phyloP scores from a whole-genome alignment of 2,113 vertebrate genomes.

The Oreochromis aureus region DNA sequence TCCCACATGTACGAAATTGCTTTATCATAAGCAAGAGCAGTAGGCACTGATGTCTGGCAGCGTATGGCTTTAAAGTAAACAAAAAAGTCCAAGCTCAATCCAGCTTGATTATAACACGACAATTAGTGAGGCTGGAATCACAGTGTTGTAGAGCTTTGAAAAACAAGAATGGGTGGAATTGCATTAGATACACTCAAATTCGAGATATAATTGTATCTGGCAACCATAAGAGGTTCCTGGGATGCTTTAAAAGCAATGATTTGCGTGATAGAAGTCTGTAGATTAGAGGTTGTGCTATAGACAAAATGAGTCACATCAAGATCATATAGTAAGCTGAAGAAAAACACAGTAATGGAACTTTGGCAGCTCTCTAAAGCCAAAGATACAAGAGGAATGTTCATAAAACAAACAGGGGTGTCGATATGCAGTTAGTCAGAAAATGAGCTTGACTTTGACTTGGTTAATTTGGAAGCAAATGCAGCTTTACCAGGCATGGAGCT shows the following conservation, averaged over 20 bases:
- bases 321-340: neutral
- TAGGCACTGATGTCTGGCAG: neutral
- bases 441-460: neutral
- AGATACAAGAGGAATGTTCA: neutral
- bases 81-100: slow-evolving; percentile 3
- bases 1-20: neutral
- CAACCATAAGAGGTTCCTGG: slow-evolving; percentile 1
- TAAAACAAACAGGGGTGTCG: slow-evolving; percentile 5
- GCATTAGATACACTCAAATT: slow-evolving; percentile 34
- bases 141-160: slow-evolving; percentile 5
- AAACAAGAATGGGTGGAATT: slow-evolving; percentile 2
- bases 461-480: slow-evolving; percentile 22
- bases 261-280: neutral
- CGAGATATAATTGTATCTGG: slow-evolving; percentile 34
- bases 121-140: slow-evolving; percentile 10
- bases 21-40: neutral
- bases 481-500: neutral
- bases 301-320: neutral
- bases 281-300: neutral
- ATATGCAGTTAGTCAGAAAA: slow-evolving; percentile 18
- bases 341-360: neutral
- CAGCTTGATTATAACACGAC: slow-evolving; percentile 22
- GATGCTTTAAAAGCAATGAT: slow-evolving; percentile 20
- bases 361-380: neutral
- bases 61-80: slow-evolving; percentile 18